These are phyloP conservation scores for Apis dorsata DNA, from an alignment of 1,140 invertebrate species.

Conservation along the genomic window DNA sequence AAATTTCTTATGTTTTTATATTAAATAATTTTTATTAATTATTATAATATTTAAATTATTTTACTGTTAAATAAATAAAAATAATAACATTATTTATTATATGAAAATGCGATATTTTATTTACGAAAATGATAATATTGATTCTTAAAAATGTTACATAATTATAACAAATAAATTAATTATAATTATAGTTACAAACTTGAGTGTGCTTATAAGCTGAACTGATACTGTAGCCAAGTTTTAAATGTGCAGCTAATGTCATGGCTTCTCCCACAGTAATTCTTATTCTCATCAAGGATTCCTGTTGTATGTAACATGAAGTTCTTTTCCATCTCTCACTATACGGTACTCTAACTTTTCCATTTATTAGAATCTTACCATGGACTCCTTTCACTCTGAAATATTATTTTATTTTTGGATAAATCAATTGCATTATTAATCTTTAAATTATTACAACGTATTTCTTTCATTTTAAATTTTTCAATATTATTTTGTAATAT, in stretches of 20 bases:
- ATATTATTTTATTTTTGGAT: background rate
- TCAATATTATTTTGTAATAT: background rate
- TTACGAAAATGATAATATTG: too few relatives aligned
- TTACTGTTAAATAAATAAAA: background rate
- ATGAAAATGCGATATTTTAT: too few relatives aligned
- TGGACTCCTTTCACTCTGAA: slow-evolving; percentile 82
- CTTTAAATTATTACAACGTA: background rate
- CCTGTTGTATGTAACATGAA: slow-evolving; percentile 95
- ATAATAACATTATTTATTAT: background rate
- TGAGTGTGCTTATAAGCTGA: slow-evolving; percentile 77
- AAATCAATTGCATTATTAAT: background rate
- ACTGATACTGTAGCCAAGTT: slow-evolving; percentile 84
- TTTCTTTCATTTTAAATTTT: background rate
- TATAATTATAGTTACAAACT: slow-evolving; percentile 56
- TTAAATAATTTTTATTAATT: background rate
- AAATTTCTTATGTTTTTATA: background rate
- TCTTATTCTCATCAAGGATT: slow-evolving; percentile 89
- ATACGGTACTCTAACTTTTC: slow-evolving; percentile 86
- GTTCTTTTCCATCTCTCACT: slow-evolving; percentile 86
- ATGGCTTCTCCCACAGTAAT: slow-evolving; percentile 92
- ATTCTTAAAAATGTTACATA: too few relatives aligned
- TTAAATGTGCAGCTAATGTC: slow-evolving; percentile 91
- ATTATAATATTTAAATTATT: background rate
- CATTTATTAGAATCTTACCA: slow-evolving; percentile 88
- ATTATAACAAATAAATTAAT: too few relatives aligned